Percentiles rank a stretch among this genome's conserved stretches.
Conservation (phyloP, 2,113 vertebrate species). For the Megaleporinus macrocephalus region DNA sequence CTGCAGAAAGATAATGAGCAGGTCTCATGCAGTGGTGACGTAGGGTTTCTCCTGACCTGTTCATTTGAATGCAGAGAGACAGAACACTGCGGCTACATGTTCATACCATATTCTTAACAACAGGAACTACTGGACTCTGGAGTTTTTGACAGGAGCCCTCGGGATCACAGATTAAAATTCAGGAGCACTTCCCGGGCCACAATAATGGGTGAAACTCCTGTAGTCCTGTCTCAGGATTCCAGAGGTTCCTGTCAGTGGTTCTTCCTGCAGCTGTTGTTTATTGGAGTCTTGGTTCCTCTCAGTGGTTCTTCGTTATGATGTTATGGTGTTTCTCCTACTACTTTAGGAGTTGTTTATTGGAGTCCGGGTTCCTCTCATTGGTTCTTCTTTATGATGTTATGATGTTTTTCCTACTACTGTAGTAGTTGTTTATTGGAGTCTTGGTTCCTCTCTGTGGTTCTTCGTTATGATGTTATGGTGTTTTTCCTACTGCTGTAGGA, state of each 20-base stretch:
- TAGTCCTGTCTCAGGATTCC: not conserved
- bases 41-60: conserved; percentile 6
- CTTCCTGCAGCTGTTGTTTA: not conserved
- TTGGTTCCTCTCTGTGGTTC: too few relatives aligned
- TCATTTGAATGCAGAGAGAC: conserved; percentile 29
- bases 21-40: not conserved
- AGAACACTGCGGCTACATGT: not conserved
- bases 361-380: too few relatives aligned
- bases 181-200: not conserved
- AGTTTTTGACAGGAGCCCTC: not conserved
- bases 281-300: too few relatives aligned
- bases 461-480: too few relatives aligned
- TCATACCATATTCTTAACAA: conserved; percentile 26
- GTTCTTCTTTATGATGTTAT: too few relatives aligned
- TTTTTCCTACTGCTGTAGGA: too few relatives aligned
- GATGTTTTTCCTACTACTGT: too few relatives aligned
- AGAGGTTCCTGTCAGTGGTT: not conserved
- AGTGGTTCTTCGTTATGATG: too few relatives aligned
- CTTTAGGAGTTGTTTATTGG: too few relatives aligned
- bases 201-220: not conserved
- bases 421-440: too few relatives aligned
- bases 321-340: too few relatives aligned
- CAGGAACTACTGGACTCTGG: not conserved
- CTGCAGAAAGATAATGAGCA: conserved; percentile 33
- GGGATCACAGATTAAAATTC: conserved; percentile 7